These are phyloP conservation scores for Eira barbara DNA, from an alignment of 2,113 vertebrate genomes.

Conservation along the genomic window DNA sequence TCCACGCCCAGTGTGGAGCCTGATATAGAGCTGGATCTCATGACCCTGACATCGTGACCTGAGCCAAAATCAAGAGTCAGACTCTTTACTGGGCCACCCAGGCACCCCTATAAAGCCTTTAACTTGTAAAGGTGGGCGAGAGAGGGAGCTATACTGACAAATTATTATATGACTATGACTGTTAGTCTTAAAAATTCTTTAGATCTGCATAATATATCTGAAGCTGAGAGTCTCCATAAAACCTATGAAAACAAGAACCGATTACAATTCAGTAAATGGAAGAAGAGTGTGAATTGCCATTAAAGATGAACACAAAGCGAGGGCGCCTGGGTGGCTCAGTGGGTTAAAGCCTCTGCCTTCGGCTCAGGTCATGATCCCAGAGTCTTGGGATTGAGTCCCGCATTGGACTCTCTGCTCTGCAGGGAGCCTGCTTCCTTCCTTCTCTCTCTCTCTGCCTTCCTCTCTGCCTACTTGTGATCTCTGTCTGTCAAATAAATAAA, in stretches of 20 bases:
- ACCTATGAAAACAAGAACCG: background rate
- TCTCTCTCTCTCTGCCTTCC: too few relatives aligned
- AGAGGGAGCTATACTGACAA: background rate
- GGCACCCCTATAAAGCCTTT: background rate
- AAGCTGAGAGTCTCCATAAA: conserved; percentile 37
- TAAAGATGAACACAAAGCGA: conserved; percentile 37
- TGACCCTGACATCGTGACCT: background rate
- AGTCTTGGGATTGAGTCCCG: too few relatives aligned
- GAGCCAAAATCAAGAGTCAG: background rate
- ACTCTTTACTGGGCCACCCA: background rate
- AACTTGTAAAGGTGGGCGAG: background rate
- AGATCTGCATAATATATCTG: background rate
- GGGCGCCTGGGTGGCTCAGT: too few relatives aligned
- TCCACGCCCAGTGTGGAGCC: background rate
- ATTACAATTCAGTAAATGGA: conserved; percentile 17
- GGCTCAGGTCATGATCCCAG: too few relatives aligned
- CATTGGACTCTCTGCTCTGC: too few relatives aligned
- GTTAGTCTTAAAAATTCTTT: conserved; percentile 9
- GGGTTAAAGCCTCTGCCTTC: too few relatives aligned
- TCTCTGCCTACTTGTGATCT: too few relatives aligned
- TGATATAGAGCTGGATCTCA: too few relatives aligned
- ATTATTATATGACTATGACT: background rate
- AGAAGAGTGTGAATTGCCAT: background rate
- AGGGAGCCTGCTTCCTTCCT: too few relatives aligned
- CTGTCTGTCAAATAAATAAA: too few relatives aligned